Evolutionary conservation across 2,113 vertebrate species (phyloP), one percentile per base, ranked within the genome.

Genomic region (Ornithorhynchus anatinus): DNA sequence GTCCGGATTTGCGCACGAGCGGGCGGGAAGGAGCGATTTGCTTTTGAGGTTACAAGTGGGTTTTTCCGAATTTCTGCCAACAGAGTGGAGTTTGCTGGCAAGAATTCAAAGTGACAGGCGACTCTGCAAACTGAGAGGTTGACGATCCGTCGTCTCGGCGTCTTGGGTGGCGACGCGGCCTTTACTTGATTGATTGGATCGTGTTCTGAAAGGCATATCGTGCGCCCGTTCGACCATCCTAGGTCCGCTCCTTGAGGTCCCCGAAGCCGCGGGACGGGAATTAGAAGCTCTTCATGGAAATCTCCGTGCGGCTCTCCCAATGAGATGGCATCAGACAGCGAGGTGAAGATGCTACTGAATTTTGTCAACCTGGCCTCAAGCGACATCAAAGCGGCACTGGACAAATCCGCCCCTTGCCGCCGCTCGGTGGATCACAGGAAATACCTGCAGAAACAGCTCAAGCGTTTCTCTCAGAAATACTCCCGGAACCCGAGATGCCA

Each of bases 341-440:
- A 99, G 45, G 98, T 99, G 48, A 99, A 99, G 90, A 99, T 96
- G 5, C 87, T 99, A 14, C 91, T 99, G 62, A 99, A 99, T 89
- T 99, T 99, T 6, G 97, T 99, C 20, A 99, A 99, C 85, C 80
- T 99, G 92, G 98, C 97, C 8, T 99, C 98, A 54, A 99, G 98
- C 0, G 98, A 99, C 87, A 99, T 99, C 88, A 99, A 99, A 87
- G 98, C 97, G 0, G 98, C 98, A 48, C 83, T 99, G 90, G 98
- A 99, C 84, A 97, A 98, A 85, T 99, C 97, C 0, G 97, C 97
- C 6, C 97, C 98, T 10, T 99, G 97, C 89, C 94, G 97, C 69
- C 96, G 97, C 69, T 98, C 97, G 0, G 97, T 99, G 82, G 98
- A 99, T 78, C 98, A 99, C 88, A 93, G 98, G 83, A 99, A 99